phyloP scores from a whole-genome alignment of 2,113 vertebrate genomes.

The Hirundichthys speculiger region DNA sequence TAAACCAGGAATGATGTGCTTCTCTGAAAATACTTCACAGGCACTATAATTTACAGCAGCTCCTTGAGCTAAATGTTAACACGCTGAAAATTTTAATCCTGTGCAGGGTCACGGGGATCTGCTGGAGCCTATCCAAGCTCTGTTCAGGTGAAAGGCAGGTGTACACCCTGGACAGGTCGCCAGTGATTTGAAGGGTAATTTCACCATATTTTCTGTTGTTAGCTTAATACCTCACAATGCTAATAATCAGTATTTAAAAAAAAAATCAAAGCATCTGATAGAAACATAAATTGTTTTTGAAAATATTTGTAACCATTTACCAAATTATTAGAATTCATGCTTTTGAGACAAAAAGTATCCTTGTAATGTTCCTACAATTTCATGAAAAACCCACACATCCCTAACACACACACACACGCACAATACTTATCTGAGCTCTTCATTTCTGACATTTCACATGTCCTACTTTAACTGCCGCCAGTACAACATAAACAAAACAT shows the following conservation, averaged over 20 bases:
- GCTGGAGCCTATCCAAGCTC: too few species aligned
- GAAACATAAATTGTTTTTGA: neutral
- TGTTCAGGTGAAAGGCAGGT: too few species aligned
- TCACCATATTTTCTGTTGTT: too few species aligned
- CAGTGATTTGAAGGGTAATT: too few species aligned
- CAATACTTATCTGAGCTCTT: too few species aligned
- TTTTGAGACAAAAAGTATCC: neutral
- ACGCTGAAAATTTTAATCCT: too few species aligned
- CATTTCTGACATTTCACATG: too few species aligned
- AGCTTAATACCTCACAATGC: too few species aligned
- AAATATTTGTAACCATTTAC: neutral
- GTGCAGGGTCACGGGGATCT: too few species aligned
- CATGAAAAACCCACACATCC: neutral
- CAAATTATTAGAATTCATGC: neutral
- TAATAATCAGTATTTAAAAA: neutral
- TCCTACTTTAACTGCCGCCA: too few species aligned
- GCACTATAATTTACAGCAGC: neutral
- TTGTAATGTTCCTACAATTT: neutral
- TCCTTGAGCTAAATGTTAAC: neutral
- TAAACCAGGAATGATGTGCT: conserved; percentile 7
- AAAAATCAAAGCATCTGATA: neutral
- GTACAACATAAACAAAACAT: neutral
- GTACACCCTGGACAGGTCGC: too few species aligned
- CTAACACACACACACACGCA: neutral
- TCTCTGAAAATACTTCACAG: conserved; percentile 5